A percentile compares a stretch with the other conserved stretches of the same genome.
phyloP scores from a whole-genome alignment of 2,888 invertebrate genomes.

The Hirtodrosophila confusa region DNA sequence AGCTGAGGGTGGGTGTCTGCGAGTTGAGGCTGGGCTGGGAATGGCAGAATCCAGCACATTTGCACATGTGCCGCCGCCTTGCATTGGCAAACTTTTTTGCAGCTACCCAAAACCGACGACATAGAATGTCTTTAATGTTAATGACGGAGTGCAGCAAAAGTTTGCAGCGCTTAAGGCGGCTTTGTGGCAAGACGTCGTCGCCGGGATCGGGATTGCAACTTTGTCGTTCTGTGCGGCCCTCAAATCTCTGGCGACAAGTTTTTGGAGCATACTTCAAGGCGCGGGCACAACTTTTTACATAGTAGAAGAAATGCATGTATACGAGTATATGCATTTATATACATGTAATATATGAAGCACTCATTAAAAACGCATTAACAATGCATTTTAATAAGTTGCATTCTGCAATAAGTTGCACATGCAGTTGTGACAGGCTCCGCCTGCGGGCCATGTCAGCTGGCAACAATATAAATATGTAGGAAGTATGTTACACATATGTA shows the following conservation, averaged over 20 bases:
- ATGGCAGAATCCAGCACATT: conserved; percentile 18
- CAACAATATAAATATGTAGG: neutral
- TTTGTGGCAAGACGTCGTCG: conserved; percentile 62
- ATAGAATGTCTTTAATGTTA: conserved; percentile 75
- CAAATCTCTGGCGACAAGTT: conserved; percentile 65
- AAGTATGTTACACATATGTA: too few species aligned
- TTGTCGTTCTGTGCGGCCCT: conserved; percentile 47
- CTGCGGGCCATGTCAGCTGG: conserved; percentile 14
- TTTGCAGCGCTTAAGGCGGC: conserved; percentile 70
- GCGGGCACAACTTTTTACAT: conserved; percentile 48
- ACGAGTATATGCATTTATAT: neutral
- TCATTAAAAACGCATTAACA: conserved; percentile 76
- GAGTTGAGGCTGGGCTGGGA: neutral
- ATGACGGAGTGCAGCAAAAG: conserved; percentile 67
- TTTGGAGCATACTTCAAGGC: conserved; percentile 44
- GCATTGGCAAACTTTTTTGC: conserved; percentile 28
- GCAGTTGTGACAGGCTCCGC: conserved; percentile 13
- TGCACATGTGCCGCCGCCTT: conserved; percentile 32
- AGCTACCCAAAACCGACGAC: conserved; percentile 31
- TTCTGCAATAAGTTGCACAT: conserved; percentile 58
- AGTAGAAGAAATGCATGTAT: too few species aligned
- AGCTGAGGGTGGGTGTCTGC: neutral
- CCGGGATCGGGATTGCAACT: conserved; percentile 46
- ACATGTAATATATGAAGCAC: conserved; percentile 41
- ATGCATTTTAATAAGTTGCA: conserved; percentile 70